These are phyloP conservation scores for Melinopterus prodromus DNA, from an alignment of 2,888 invertebrate species.

Conservation along the genomic window DNA sequence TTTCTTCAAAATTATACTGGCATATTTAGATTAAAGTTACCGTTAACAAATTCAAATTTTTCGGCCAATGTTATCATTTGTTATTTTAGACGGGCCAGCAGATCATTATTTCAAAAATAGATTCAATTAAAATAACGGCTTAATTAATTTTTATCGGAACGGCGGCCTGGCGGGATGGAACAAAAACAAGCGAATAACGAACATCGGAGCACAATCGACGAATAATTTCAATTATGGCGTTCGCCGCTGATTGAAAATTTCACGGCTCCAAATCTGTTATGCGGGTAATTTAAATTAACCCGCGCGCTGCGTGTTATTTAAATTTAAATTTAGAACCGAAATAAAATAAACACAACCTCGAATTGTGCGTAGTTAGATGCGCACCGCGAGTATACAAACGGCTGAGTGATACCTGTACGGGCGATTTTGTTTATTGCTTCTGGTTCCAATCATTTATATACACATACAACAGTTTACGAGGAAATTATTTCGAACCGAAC, in stretches of 20 bases:
- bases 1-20: no score
- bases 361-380: background rate
- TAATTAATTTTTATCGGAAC: background rate
- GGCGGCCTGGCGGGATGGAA: background rate
- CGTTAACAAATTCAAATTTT: no score
- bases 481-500: background rate
- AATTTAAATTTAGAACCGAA: background rate
- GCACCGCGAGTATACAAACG: background rate
- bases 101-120: background rate
- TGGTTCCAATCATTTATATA: background rate
- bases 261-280: background rate
- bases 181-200: background rate
- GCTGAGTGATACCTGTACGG: background rate
- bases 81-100: background rate
- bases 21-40: no score
- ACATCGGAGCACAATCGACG: background rate
- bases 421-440: background rate
- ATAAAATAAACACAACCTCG: slow-evolving; percentile 4
- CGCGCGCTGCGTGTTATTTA: background rate
- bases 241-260: background rate
- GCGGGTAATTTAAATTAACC: background rate
- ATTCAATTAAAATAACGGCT: background rate
- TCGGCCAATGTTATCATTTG: no score
- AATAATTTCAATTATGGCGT: background rate
- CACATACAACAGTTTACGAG: background rate